phyloP scores from a whole-genome alignment of 1,140 invertebrate species.

The Drosophila grimshawi region DNA sequence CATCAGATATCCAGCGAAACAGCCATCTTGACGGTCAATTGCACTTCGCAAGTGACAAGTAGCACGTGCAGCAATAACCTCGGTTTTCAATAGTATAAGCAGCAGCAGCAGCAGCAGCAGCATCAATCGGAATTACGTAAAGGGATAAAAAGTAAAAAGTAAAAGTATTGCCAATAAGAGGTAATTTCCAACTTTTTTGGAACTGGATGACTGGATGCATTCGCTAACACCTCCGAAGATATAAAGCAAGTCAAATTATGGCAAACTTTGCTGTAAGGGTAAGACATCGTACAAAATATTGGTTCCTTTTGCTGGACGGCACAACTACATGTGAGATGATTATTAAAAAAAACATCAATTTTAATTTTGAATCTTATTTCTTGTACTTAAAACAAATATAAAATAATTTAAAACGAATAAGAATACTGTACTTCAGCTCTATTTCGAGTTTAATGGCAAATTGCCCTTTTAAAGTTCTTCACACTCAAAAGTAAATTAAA shows the following conservation, averaged over 20 bases:
- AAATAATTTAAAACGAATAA: too few species aligned
- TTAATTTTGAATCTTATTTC: too few species aligned
- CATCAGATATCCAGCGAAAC: neutral
- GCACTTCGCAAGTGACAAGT: conserved; percentile 34
- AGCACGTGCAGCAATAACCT: conserved; percentile 14
- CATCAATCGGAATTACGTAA: conserved; percentile 44
- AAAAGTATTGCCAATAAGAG: conserved; percentile 56
- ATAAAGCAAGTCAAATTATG: conserved; percentile 2
- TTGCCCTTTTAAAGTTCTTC: too few species aligned
- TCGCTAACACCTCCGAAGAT: too few species aligned
- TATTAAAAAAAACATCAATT: too few species aligned
- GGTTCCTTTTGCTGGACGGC: conserved; percentile 20
- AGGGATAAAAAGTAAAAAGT: conserved; percentile 69
- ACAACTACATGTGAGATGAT: too few species aligned
- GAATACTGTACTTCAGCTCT: too few species aligned
- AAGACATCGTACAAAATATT: conserved; percentile 25
- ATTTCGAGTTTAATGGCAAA: too few species aligned
- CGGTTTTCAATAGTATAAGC: neutral
- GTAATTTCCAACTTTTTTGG: conserved; percentile 53
- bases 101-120: neutral
- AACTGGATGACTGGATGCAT: conserved; percentile 45
- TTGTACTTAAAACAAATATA: too few species aligned
- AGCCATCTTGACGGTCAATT: conserved; percentile 21
- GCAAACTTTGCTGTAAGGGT: conserved; percentile 39
- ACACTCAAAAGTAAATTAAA: too few species aligned